Percentiles rank a stretch among this genome's conserved stretches.
phyloP scores from a whole-genome alignment of 2,888 invertebrate genomes.

The Coecobrya sp. region DNA sequence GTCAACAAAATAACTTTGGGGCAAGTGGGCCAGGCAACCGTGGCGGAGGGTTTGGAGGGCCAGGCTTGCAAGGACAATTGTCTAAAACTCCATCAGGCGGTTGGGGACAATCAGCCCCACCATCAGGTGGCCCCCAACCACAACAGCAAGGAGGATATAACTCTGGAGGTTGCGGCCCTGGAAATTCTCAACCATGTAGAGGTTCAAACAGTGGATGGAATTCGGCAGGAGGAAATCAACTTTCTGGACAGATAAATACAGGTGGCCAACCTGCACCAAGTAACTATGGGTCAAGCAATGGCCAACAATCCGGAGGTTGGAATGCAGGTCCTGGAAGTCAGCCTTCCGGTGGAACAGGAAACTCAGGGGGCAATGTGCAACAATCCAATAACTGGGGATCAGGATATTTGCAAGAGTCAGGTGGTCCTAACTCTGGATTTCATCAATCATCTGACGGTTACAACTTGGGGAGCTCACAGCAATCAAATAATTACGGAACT shows the following conservation, averaged over 20 bases:
- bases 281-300: neutral
- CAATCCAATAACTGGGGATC: neutral
- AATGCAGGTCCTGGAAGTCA: conserved; percentile 1
- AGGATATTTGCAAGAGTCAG: neutral
- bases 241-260: neutral
- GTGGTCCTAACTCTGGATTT: neutral
- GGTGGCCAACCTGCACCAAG: neutral
- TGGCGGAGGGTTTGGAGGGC: neutral
- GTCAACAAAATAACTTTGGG: neutral
- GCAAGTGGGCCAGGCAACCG: neutral
- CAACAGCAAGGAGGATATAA: conserved; percentile 7
- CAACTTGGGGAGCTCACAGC: conserved; percentile 13
- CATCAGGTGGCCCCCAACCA: neutral
- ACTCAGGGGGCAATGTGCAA: neutral
- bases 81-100: neutral
- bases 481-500: neutral
- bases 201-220: conserved; percentile 10
- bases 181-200: conserved; percentile 27
- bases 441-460: conserved; percentile 2
- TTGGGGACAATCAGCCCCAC: neutral
- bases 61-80: neutral
- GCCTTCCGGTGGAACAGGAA: neutral
- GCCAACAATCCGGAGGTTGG: neutral
- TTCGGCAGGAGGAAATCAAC: neutral
- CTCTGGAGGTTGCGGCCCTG: conserved; percentile 43